These are phyloP conservation scores for Siphlonurus alternatus DNA, from an alignment of 2,888 invertebrate genomes.

Conservation along the genomic window DNA sequence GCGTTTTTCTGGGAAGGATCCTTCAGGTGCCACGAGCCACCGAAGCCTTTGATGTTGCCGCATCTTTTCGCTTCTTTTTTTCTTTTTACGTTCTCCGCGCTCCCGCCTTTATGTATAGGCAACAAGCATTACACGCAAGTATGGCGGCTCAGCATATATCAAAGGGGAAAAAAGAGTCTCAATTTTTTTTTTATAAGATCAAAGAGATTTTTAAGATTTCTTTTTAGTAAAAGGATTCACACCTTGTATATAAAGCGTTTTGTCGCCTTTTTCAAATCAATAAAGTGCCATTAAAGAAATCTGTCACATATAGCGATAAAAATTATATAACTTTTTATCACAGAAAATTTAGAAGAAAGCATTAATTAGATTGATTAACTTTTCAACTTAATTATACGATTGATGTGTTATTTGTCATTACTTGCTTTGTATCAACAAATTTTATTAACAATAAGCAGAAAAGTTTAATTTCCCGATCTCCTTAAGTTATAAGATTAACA, in stretches of 20 bases:
- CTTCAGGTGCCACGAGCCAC: slow-evolving; percentile 19
- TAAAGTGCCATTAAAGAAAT: neutral
- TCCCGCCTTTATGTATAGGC: neutral
- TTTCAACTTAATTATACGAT: too few relatives aligned
- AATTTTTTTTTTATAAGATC: too few relatives aligned
- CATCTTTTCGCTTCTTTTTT: slow-evolving; percentile 2
- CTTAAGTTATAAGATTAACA: too few relatives aligned
- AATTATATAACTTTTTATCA: too few relatives aligned
- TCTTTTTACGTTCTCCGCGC: neutral
- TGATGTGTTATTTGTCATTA: too few relatives aligned
- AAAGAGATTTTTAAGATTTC: neutral
- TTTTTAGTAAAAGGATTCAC: neutral
- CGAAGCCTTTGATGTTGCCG: slow-evolving; percentile 6
- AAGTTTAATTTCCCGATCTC: too few relatives aligned
- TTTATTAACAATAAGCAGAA: too few relatives aligned
- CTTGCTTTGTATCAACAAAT: too few relatives aligned
- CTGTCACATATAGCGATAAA: too few relatives aligned
- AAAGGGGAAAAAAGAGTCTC: neutral
- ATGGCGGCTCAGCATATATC: neutral
- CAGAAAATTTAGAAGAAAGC: too few relatives aligned
- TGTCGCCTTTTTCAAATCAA: neutral
- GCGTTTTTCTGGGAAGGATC: slow-evolving; percentile 17
- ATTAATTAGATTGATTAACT: too few relatives aligned
- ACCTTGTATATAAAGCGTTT: neutral
- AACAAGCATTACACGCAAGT: slow-evolving; percentile 1